Evolutionary conservation across 1,140 invertebrate genomes (phyloP).

Genomic region (Tetragnatha versicolor): DNA sequence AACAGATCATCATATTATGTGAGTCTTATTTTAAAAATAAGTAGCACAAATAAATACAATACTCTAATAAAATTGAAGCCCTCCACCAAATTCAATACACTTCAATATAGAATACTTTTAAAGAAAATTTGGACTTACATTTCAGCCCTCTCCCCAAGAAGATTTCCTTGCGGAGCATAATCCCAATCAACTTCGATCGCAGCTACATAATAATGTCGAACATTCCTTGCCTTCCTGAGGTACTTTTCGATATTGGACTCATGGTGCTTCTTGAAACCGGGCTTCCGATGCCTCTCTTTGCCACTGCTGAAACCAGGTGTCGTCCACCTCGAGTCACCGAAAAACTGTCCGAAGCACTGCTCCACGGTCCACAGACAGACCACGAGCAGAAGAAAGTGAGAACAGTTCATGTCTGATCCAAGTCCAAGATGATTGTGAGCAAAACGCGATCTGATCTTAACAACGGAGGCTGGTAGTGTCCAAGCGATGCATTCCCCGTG

Average conservation of each 20-base stretch:
- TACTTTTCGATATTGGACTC: conserved; percentile 37
- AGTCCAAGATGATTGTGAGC: neutral
- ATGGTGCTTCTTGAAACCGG: conserved; percentile 32
- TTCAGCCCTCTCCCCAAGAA: conserved; percentile 20
- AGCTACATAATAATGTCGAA: conserved; percentile 60
- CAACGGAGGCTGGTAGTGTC: neutral
- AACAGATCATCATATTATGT: neutral
- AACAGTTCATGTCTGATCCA: conserved; percentile 5
- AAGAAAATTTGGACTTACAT: conserved; percentile 43
- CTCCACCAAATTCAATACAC: no score
- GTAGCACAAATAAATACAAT: neutral
- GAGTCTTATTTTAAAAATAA: neutral
- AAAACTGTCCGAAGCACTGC: conserved; percentile 50
- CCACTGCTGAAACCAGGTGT: neutral
- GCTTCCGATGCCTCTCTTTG: conserved; percentile 11
- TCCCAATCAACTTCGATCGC: conserved; percentile 62
- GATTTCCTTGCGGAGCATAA: conserved; percentile 58
- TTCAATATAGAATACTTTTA: no score
- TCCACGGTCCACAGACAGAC: conserved; percentile 25
- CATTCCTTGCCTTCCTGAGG: conserved; percentile 39
- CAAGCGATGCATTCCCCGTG: conserved; percentile 17
- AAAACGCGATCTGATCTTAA: conserved; percentile 8
- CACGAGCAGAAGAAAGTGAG: neutral
- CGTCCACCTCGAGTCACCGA: conserved; percentile 6
- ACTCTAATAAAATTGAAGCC: neutral